Evolutionary conservation across 2,113 vertebrate species (phyloP).

Genomic region (Zootoca vivipara): DNA sequence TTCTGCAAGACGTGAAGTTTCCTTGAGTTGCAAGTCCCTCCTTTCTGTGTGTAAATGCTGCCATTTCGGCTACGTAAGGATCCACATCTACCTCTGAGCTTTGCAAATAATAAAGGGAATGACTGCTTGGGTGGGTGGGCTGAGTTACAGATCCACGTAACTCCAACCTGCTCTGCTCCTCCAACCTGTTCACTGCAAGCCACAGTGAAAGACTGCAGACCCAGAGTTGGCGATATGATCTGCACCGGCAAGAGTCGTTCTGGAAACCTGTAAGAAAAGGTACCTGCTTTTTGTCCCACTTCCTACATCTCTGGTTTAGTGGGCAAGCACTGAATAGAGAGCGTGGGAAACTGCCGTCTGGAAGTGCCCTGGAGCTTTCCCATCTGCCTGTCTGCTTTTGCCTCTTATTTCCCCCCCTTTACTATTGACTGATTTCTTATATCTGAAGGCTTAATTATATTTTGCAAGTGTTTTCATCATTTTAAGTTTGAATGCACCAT

Average conservation of each 20-base stretch:
- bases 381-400: slow-evolving; percentile 17
- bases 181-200: not conserved
- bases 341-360: slow-evolving; percentile 26
- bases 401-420: not conserved
- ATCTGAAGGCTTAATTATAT: not conserved
- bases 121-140: no score
- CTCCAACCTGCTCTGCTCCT: not conserved
- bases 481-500: not conserved
- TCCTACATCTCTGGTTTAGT: slow-evolving; percentile 6
- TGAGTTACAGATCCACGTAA: not conserved
- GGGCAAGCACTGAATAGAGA: slow-evolving; percentile 7
- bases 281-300: slow-evolving; percentile 12
- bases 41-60: not conserved
- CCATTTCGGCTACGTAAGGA: not conserved
- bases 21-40: not conserved
- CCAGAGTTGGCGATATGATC: not conserved
- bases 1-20: not conserved
- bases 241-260: not conserved
- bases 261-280: not conserved
- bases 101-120: not conserved
- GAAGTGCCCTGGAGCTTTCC: slow-evolving; percentile 7
- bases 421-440: not conserved
- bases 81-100: not conserved
- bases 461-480: not conserved
- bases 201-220: not conserved